Conservation (phyloP, 2,797 vertebrate genomes). For the Myiotriccus ornatus region DNA sequence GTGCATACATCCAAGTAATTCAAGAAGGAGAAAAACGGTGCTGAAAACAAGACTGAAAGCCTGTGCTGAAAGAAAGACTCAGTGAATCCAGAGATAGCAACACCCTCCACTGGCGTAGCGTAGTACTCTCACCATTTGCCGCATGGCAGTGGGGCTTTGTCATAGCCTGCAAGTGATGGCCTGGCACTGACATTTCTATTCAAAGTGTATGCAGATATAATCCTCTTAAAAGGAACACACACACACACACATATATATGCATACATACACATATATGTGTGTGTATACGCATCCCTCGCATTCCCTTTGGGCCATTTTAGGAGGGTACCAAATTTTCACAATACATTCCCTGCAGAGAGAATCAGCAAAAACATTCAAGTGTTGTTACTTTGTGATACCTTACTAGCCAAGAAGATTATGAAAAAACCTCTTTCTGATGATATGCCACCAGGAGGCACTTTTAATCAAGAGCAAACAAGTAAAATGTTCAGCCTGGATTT, state of each 20-base stretch:
- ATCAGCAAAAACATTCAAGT: not conserved
- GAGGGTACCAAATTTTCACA: not conserved
- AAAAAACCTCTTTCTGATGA: not conserved
- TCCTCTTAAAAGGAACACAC: not conserved
- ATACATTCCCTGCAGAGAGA: fast-evolving
- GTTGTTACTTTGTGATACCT: not conserved
- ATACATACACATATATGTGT: not conserved
- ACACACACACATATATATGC: not conserved
- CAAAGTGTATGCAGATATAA: not conserved
- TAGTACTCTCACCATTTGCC: not conserved
- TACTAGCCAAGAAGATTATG: not conserved
- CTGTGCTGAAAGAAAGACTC: not conserved
- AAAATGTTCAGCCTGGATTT: not conserved
- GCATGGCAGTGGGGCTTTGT: not conserved
- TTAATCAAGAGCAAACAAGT: conserved; percentile 38
- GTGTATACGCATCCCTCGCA: not conserved
- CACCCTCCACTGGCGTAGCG: not conserved
- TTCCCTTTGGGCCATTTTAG: not conserved
- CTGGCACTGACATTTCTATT: not conserved
- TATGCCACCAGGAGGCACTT: not conserved
- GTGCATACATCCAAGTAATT: not conserved
- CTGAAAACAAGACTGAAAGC: not conserved
- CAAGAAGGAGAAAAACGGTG: not conserved
- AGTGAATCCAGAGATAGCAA: not conserved
- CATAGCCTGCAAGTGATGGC: not conserved